Evolutionary conservation across 2,888 invertebrate species (phyloP).

Genomic region (Strigamia crassipes): DNA sequence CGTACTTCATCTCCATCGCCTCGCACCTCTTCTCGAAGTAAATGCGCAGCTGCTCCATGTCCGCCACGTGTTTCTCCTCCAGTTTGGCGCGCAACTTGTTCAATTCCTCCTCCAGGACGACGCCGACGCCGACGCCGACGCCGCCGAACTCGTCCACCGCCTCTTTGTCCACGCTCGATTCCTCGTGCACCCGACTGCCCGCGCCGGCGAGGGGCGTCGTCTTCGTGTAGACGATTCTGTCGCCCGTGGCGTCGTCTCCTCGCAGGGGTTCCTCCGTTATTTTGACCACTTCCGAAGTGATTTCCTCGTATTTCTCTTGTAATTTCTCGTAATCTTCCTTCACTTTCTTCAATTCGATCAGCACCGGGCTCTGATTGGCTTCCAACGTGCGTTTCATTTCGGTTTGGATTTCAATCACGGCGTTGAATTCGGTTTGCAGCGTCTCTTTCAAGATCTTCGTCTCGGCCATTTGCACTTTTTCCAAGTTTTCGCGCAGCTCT

Average conservation of each 20-base stretch:
- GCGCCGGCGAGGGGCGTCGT: background rate
- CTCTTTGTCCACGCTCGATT: background rate
- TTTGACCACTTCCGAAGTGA: background rate
- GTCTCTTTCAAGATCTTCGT: constrained; percentile 25
- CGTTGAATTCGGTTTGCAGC: constrained; percentile 34
- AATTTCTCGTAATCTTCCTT: constrained; percentile 46
- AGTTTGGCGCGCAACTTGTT: constrained; percentile 27
- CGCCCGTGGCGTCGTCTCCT: background rate
- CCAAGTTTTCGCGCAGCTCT: constrained; percentile 45
- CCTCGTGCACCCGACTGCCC: background rate
- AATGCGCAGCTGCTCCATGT: constrained; percentile 44
- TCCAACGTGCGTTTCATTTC: constrained; percentile 26
- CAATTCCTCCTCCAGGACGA: background rate
- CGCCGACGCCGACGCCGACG: too few relatives aligned
- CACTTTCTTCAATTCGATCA: constrained; percentile 43
- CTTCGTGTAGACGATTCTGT: background rate
- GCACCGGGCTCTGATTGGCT: background rate
- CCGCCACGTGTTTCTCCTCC: constrained; percentile 41
- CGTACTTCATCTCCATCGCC: constrained; percentile 43
- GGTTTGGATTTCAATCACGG: constrained; percentile 33
- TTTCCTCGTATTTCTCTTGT: constrained; percentile 46
- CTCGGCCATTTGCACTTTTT: constrained; percentile 16
- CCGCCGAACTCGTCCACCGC: background rate
- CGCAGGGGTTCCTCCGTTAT: background rate
- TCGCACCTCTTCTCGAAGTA: constrained; percentile 46